phyloP scores from a whole-genome alignment of 2,113 vertebrate genomes.

The Rhinolophus ferrumequinum region DNA sequence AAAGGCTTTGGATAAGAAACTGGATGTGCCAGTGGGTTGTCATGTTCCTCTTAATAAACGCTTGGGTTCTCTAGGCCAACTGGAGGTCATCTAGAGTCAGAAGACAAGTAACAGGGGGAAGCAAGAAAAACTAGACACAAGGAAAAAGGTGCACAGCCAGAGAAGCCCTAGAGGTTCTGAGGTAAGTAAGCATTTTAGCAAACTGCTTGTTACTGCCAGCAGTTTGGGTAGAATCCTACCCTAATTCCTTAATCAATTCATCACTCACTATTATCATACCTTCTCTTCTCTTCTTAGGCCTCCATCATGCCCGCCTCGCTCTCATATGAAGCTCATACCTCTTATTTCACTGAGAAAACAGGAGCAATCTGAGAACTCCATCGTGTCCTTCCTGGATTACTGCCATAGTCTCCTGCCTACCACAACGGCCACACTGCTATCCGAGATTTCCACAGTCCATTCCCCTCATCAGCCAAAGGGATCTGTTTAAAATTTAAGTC shows the following conservation, averaged over 20 bases:
- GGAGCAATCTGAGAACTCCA: not conserved
- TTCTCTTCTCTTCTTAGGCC: slow-evolving; percentile 1
- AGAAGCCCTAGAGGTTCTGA: not conserved
- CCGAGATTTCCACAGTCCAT: not conserved
- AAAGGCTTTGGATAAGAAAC: not conserved
- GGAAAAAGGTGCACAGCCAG: not conserved
- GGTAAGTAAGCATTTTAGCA: not conserved
- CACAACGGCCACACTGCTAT: not conserved
- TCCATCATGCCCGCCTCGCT: not conserved
- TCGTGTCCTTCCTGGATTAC: not conserved
- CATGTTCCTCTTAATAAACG: not conserved
- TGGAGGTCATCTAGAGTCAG: not conserved
- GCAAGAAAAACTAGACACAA: not conserved
- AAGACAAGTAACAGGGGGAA: not conserved
- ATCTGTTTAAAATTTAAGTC: not conserved
- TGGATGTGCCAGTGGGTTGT: not conserved
- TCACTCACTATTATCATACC: not conserved
- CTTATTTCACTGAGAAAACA: not conserved
- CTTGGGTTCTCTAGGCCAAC: not conserved
- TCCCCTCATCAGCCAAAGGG: not conserved
- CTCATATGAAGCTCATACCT: not conserved
- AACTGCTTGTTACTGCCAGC: not conserved
- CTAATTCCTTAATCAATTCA: not conserved
- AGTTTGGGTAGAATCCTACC: not conserved
- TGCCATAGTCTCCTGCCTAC: not conserved